phyloP scores from a whole-genome alignment of 2,888 invertebrate genomes.

The Laspeyria flexula region DNA sequence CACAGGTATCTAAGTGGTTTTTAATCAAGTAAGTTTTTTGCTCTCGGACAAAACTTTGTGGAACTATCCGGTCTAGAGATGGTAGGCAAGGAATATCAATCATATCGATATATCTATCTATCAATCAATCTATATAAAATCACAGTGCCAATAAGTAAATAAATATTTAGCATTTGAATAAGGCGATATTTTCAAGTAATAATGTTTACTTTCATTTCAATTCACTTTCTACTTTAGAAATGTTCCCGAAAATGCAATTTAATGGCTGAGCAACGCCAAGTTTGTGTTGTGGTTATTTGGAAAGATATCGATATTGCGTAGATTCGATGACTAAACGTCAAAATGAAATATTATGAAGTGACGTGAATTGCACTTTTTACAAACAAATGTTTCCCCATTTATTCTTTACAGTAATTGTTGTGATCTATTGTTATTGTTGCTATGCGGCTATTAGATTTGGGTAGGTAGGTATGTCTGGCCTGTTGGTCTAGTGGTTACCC shows the following conservation, averaged over 20 bases:
- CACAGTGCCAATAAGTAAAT: too few relatives aligned
- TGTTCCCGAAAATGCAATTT: constrained; percentile 7
- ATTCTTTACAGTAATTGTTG: not conserved
- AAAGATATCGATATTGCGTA: constrained; percentile 4
- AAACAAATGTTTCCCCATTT: not conserved
- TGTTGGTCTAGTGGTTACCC: too few relatives aligned
- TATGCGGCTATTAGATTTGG: too few relatives aligned
- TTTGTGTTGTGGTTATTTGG: constrained; percentile 3
- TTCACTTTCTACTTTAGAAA: constrained; percentile 7
- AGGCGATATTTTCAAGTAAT: not conserved
- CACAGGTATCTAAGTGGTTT: too few relatives aligned
- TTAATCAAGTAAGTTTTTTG: too few relatives aligned
- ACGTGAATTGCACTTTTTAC: not conserved
- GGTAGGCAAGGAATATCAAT: too few relatives aligned
- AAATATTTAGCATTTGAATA: not conserved
- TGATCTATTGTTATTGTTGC: too few relatives aligned
- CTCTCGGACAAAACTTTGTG: too few relatives aligned
- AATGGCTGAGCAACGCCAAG: not conserved
- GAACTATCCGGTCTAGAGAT: too few relatives aligned
- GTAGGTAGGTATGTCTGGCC: too few relatives aligned
- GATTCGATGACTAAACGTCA: constrained; percentile 1
- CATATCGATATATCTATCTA: too few relatives aligned
- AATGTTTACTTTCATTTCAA: not conserved
- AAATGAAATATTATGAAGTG: not conserved
- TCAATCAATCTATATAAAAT: too few relatives aligned